These are phyloP conservation scores for Chiridota heheva DNA, from an alignment of 35 echinoderm and acorn worm species.

Conservation along the genomic window DNA sequence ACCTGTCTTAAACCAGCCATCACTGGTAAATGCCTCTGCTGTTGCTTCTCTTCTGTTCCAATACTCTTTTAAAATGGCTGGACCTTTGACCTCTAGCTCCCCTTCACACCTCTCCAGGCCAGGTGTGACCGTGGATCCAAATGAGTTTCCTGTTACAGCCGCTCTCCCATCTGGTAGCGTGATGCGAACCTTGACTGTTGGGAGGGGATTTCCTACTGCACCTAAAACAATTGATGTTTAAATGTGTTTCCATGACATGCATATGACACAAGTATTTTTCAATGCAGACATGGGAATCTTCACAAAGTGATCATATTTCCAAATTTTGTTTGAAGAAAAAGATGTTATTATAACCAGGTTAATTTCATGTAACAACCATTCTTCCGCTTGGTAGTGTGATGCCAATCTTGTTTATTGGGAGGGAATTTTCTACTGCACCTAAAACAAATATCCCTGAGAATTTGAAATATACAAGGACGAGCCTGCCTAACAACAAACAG, in stretches of 20 bases:
- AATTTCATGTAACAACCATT: slow-evolving; percentile 59
- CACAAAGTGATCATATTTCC: too few species aligned
- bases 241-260: too few species aligned
- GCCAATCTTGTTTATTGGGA: slow-evolving; percentile 70
- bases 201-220: slow-evolving; percentile 85
- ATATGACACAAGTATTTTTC: too few species aligned
- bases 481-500: too few species aligned
- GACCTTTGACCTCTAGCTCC: slow-evolving; percentile 91
- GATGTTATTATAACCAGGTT: too few species aligned
- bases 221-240: slow-evolving; percentile 56
- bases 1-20: slow-evolving; percentile 99
- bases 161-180: slow-evolving; percentile 37
- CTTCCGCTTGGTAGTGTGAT: slow-evolving; percentile 47
- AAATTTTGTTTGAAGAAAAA: too few species aligned
- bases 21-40: slow-evolving; percentile 65
- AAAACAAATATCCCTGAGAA: too few species aligned
- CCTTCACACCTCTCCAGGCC: slow-evolving; percentile 53
- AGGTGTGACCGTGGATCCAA: slow-evolving; percentile 49
- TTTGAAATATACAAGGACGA: too few species aligned
- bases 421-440: slow-evolving; percentile 89
- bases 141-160: slow-evolving; percentile 58
- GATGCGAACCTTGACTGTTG: slow-evolving; percentile 75
- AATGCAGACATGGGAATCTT: too few species aligned
- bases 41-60: slow-evolving; percentile 81
- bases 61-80: slow-evolving; percentile 85